Base-by-base conservation (phyloP, 2,888 invertebrate species). In the Bombylius discolor region DNA sequence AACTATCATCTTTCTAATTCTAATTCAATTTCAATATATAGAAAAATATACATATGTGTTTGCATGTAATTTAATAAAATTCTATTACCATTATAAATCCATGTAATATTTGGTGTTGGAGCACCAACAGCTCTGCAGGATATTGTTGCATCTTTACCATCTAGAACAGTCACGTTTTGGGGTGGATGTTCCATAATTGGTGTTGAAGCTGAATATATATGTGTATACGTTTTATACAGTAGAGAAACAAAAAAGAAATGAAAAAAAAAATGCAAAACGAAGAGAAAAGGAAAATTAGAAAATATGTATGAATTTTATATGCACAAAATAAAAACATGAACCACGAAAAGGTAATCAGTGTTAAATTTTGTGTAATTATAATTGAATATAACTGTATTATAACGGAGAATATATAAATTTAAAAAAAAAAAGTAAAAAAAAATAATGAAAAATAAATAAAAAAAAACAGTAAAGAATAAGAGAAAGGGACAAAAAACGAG, bases 61-160 rank as follows among this genome's bases (percentile, higher is more conserved):
- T 23, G 49, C n/a, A 49, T 49, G 49, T 23, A 49, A 36, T 49
- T 48, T 33, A 14, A 5, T 34, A 50, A 39, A 14, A 51, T 52
- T 51, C 53, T 64, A 80, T 81, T 79, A 94, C 94, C 90, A 75
- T 91, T 89, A 69, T 87, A 89, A 67, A 85, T 84, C 97, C 97
- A 97, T 49, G 90, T 89, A 58, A 89, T 82, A 68, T 89, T 90
- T 11, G 97, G 96, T 63, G 83, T 81, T 32, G 96, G 96, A 23
- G 95, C 92, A 52, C 96, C 96, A 55, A 85, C 81, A 36, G 92
- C 94, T 64, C 89, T 81, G 74, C 97, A 97, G 58, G 81, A 79
- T 64, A 96, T 80, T 55, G 89, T 87, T 55, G 90, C 92, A 76
- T 95, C 94, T 75, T 91, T 91, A 53, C 94, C 95, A 72, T 95